Base-by-base conservation (phyloP, 2,113 vertebrate species). In the Larimichthys polyactis region DNA sequence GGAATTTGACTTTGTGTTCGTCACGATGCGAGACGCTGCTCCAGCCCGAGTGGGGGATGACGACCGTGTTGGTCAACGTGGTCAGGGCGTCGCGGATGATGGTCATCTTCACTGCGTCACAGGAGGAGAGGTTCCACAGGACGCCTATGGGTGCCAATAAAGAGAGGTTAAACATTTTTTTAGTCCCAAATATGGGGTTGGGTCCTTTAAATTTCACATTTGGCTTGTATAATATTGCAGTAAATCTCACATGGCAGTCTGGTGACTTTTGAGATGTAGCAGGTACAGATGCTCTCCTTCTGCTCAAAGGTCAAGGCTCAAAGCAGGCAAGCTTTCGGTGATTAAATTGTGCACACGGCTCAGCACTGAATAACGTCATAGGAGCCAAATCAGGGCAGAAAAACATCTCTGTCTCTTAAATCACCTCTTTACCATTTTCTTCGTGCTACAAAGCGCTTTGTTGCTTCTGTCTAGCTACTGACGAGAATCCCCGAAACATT, bases 21-120 rank as follows among this genome's bases (percentile, higher is more conserved):
- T 99, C 97, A 52, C 97, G 89, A 95, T 98, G 93, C 82, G 93
- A 96, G 52, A 95, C 93, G 77, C 95, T 97, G 96, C 97, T 99
- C 97, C 98, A 99, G n/a, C 98, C 97, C 0, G 98, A 99, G 87
- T 99, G 98, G 4, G 98, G 98, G 94, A 99, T 96, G 49, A 99
- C 96, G 85, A 99, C 97, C 44, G 97, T 96, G 96, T 95, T 99
- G 43, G 98, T 99, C 57, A 99, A 94, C 0, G 96, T 97, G n/a
- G 94, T 94, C 58, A 99, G 95, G 24, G 98, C 97, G 3, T 99
- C 98, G 4, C 97, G 95, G 64, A 99, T 96, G 94, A 99, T 98
- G 86, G 98, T 98, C 98, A 99, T 99, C 94, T 99, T 99, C 58
- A 98, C 98, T 0, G 97, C 96, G 75, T 99, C 98, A 5, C 98